Evolutionary conservation across 53 echinoderm and acorn worm species (phyloP).

Genomic region (Mesocentrotus franciscanus): DNA sequence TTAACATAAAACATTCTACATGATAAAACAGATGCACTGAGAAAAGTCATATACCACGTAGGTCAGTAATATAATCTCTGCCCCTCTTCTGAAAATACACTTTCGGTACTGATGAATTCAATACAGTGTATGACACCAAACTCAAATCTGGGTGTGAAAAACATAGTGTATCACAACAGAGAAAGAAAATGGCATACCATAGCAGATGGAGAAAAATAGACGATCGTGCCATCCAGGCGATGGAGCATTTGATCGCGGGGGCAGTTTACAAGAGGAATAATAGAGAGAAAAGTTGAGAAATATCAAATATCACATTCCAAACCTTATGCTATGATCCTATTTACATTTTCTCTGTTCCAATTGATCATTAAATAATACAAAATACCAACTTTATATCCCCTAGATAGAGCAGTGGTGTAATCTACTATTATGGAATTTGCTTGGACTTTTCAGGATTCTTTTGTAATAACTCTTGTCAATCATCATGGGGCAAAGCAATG

Average conservation of each 20-base stretch:
- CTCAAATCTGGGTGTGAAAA: not conserved
- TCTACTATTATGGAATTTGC: not conserved
- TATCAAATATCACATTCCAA: slow-evolving; percentile 34
- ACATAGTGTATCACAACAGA: not conserved
- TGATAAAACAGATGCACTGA: not conserved
- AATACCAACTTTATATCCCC: slow-evolving; percentile 28
- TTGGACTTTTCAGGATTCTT: slow-evolving; percentile 11
- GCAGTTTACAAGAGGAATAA: not conserved
- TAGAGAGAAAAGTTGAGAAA: slow-evolving; percentile 15
- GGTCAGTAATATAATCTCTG: not conserved
- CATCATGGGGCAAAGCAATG: not conserved
- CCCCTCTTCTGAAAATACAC: not conserved
- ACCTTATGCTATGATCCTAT: slow-evolving; percentile 2
- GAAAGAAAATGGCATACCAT: not conserved
- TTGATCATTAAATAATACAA: not conserved
- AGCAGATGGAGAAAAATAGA: not conserved
- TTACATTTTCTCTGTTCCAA: not conserved
- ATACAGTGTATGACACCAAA: not conserved
- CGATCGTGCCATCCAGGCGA: not conserved
- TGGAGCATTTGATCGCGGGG: not conserved
- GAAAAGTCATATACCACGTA: not conserved
- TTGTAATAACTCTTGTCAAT: slow-evolving; percentile 39
- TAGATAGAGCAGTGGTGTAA: not conserved
- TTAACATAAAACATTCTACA: not conserved
- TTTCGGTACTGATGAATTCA: not conserved